Evolutionary conservation across 2,888 invertebrate genomes (phyloP).

Genomic region (Caenorhabditis sinica): DNA sequence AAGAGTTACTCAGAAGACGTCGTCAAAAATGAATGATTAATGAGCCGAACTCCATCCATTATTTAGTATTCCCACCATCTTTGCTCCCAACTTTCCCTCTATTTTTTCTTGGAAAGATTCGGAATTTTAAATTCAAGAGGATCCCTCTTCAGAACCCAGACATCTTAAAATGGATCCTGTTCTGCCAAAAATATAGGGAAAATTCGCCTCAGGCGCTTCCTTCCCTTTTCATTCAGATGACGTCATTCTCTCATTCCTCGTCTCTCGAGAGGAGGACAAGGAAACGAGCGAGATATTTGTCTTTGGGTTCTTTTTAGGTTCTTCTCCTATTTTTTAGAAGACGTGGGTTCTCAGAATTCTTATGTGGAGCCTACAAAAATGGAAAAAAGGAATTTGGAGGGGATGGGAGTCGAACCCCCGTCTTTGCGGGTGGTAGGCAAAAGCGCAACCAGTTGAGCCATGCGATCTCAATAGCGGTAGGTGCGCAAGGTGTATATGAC

Average conservation of each 20-base stretch:
- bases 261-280: constrained; percentile 13
- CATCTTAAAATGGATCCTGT: neutral
- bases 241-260: constrained; percentile 16
- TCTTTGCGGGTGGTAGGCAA: neutral
- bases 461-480: neutral
- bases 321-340: neutral
- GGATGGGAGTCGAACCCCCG: neutral
- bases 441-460: neutral
- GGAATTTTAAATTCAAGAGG: neutral
- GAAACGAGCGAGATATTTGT: constrained; percentile 9
- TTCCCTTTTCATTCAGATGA: neutral
- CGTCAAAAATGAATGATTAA: constrained; percentile 8
- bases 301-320: neutral
- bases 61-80: constrained; percentile 28
- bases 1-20: constrained; percentile 4
- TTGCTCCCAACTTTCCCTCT: neutral
- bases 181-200: too few species aligned
- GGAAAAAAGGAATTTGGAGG: neutral
- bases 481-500: neutral
- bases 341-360: neutral
- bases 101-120: neutral
- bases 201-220: neutral
- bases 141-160: neutral
- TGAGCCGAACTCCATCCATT: constrained; percentile 4
- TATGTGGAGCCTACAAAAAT: too few species aligned